Evolutionary conservation across 2,797 vertebrate genomes (phyloP), one percentile per base, ranked within the genome.

Genomic region (Sebastes oblongus): DNA sequence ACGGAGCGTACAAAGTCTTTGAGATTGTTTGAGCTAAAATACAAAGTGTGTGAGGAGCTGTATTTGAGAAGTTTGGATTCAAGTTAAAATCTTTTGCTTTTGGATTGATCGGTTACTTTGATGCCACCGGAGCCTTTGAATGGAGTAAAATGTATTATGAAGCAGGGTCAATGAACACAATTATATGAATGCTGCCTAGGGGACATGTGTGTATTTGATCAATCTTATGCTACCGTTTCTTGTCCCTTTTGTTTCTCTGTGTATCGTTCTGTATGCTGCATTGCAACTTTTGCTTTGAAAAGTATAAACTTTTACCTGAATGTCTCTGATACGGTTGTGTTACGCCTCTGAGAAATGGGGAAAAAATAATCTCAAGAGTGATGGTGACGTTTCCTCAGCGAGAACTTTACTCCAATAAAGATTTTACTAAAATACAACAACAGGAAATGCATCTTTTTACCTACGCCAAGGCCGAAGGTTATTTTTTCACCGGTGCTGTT

Each of bases 11-110:
- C 12, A 71, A 69, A 65, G 22, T 78, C 68, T 86, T 82, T 78
- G 55, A 80, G 78, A 80, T 11, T 2, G 13, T 75, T 62, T 58
- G 71, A 77, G 75, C 24, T 64, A 29, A 72, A 82, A 75, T 9
- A 56, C 42, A 73, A 69, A 65, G 27, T 39, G 25, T 64, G 11
- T 8, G 20, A 80, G n/a, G 54, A 67, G 54, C 34, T 50, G 22
- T 27, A 16, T 73, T 64, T 55, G 56, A 60, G 42, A 34, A 71
- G 29, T 42, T 59, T 20, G 30, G 52, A 42, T 36, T 75, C n/a
- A 18, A 64, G 30, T 81, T 52, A 2, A 61, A 32, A 52, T 78
- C 30, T 66, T 74, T 58, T 56, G 14, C 72, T 68, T 66, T 66
- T 14, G 27, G 50, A 74, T 76, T 85, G 56, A 78, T 79, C 20